Evolutionary conservation across 2,888 invertebrate species (phyloP), one percentile per base, ranked within the genome.

Genomic region (Spodoptera littoralis): DNA sequence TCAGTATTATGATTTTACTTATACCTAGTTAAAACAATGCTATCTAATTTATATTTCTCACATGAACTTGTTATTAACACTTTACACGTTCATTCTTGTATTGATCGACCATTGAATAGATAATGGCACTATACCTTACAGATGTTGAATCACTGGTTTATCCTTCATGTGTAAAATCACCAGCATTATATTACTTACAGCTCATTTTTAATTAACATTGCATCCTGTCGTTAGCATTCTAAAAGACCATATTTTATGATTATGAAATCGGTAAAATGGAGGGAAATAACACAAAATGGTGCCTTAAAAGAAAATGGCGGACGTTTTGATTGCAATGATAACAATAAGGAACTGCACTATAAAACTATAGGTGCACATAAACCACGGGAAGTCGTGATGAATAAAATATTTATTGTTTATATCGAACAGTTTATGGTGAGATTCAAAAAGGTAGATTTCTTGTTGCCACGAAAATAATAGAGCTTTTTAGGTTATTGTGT

Each of bases 161-260:
- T 82, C 79, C 79, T 77, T 79, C 73, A 65, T 18, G 54, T 47
- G 41, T 77, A 77, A 72, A 77, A 68, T 72, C 66, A 78, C 63
- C 66, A 45, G 62, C 42, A 49, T 62, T 74, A 65, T 59, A 52
- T 36, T 8, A 36, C 36, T 9, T 36, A 36, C 36, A 9, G 36
- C 5, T 8, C 36, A 65, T 47, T 24, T 53, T 64, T 73, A 70
- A 74, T 74, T 70, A 65, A 59, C 36, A 64, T 70, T 49, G 60
- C 57, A 60, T 63, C 74, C 68, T 60, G 64, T 27, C 55, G 41
- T 73, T 61, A 64, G 47, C 24, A 27, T 48, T 51, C 13, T 51
- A 48, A 51, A 55, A 58, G 11, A 51, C 52, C 49, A 52, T n/a
- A 60, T 56, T 62, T 57, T 60, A 36, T 49, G 13, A 55, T 43